Evolutionary conservation across 2,888 invertebrate genomes (phyloP), one percentile per base, ranked within the genome.

Genomic region (Acronicta alni): DNA sequence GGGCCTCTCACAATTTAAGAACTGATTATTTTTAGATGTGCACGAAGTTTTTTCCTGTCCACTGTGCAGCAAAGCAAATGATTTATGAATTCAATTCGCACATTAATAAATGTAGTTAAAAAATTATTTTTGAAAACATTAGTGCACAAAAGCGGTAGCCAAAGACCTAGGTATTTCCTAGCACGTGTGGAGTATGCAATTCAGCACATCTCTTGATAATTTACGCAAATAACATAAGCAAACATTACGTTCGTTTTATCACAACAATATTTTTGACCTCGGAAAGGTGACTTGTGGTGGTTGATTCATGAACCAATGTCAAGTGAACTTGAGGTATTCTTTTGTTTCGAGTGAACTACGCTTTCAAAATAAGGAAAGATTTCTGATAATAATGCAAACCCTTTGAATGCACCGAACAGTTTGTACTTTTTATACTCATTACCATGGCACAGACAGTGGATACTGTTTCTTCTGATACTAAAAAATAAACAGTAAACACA

Each of bases 261-360:
- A 38, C 32, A 45, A 43, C 16, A 52, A 46, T 47, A 44, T 49
- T 51, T 62, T 53, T 60, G 62, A 66, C 54, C 47, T 63, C 54
- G 7, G 15, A 57, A 63, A 72, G 59, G 68, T 75, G 72, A 65
- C 26, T 46, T 18, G 26, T 15, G 39, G 30, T 51, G 52, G 62
- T 45, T 63, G 52, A 67, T 72, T 52, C 57, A 47, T 48, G 39
- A 52, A 42, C 18, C 48, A 1, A 20, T 49, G 17, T 38, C 12
- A 32, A 38, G 30, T n/a, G 17, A 42, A 38, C n/a, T 39, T 9
- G 44, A 26, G n/a, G 15, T 23, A 42, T 43, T 52, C 16, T 30
- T 55, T 63, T 48, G 53, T 43, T 44, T 41, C 30, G 12, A 12
- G 12, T 30, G 30, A 12, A 30, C 12, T 30, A 30, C 26, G 26